Conservation (phyloP, 2,113 vertebrate species). For the Poeciliopsis turrubarensis region DNA sequence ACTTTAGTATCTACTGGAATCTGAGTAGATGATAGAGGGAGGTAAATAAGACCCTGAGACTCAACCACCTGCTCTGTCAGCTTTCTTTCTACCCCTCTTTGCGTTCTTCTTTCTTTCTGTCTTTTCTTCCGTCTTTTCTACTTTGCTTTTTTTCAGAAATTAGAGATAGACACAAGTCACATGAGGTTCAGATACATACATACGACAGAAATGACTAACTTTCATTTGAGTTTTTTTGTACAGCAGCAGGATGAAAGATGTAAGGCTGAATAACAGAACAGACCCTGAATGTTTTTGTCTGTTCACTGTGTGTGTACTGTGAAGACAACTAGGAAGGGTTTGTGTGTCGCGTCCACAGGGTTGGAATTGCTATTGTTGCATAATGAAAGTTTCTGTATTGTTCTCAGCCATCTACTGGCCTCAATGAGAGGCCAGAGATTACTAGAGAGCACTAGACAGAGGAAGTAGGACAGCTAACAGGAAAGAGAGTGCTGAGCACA, state of each 20-base stretch:
- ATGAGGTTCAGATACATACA: constrained; percentile 11
- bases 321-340: background rate
- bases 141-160: constrained; percentile 19
- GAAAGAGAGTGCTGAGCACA: constrained; percentile 5
- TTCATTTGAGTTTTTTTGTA: constrained; percentile 25
- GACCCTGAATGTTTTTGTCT: background rate
- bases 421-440: constrained; percentile 43
- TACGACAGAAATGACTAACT: constrained; percentile 45
- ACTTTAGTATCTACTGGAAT: constrained; percentile 66
- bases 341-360: constrained; percentile 5
- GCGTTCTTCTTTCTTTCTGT: constrained; percentile 13
- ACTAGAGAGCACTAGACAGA: constrained; percentile 48
- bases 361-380: constrained; percentile 25
- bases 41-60: constrained; percentile 20
- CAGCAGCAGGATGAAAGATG: constrained; percentile 22
- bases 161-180: background rate
- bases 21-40: constrained; percentile 47
- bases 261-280: constrained; percentile 12
- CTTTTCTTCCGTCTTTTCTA: too few relatives aligned
- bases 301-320: constrained; percentile 1
- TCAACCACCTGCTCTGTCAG: constrained; percentile 44
- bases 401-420: constrained; percentile 41
- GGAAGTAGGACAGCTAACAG: constrained; percentile 26
- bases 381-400: constrained; percentile 29
- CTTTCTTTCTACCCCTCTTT: constrained; percentile 15